These are phyloP conservation scores for Toxotes chatareus DNA, from an alignment of 2,113 vertebrate genomes.

Conservation along the genomic window DNA sequence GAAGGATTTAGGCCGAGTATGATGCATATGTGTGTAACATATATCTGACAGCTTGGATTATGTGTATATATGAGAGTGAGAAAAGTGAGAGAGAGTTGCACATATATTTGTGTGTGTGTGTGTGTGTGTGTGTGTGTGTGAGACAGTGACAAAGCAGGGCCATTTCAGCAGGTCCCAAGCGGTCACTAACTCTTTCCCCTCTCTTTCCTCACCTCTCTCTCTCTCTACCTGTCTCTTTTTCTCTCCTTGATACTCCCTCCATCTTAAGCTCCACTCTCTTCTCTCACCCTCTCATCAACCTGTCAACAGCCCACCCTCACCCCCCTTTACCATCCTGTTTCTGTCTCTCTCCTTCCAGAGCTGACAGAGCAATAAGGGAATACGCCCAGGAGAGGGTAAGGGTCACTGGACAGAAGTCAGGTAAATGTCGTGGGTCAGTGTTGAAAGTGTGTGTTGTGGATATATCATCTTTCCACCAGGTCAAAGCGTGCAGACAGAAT, in stretches of 20 bases:
- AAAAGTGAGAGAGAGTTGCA: neutral
- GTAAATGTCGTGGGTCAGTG: constrained; percentile 19
- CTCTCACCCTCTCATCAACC: neutral
- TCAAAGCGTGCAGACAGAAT: constrained; percentile 30
- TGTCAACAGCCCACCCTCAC: too few relatives aligned
- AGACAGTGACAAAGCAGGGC: constrained; percentile 75
- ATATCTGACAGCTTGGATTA: constrained; percentile 76
- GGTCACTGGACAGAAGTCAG: constrained; percentile 44
- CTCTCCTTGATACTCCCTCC: constrained; percentile 27
- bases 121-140: neutral
- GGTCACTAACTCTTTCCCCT: constrained; percentile 52
- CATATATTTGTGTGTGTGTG: constrained; percentile 29
- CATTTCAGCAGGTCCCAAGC: constrained; percentile 62
- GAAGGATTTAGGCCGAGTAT: constrained; percentile 67
- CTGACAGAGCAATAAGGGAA: constrained; percentile 47
- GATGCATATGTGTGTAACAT: constrained; percentile 72
- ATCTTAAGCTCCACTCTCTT: neutral
- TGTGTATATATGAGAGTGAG: constrained; percentile 60
- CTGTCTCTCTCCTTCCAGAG: neutral
- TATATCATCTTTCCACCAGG: constrained; percentile 23
- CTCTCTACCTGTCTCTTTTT: constrained; percentile 11
- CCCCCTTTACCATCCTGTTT: neutral
- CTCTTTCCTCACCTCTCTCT: constrained; percentile 25
- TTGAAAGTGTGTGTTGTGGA: constrained; percentile 8
- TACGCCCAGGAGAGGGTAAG: constrained; percentile 23